Base-by-base conservation (phyloP, 2,797 vertebrate species). In the Macroramphosus scolopax region DNA sequence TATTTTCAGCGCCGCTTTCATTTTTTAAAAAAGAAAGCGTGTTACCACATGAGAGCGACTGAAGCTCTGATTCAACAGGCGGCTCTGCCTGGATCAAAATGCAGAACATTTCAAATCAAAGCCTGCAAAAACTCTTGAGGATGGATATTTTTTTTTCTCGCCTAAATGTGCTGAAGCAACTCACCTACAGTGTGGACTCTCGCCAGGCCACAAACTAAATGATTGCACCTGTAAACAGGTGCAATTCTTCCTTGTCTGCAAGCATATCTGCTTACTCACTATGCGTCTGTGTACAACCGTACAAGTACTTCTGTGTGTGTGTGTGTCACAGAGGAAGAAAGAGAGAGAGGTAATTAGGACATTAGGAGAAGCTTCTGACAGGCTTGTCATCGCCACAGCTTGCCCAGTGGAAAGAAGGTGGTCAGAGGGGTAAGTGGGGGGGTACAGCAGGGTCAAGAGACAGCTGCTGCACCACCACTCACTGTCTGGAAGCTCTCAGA, bases 311-410 rank as follows among this genome's bases (percentile, higher is more conserved):
- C 30, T 50, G 22, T 39, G 9, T 54, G 26, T 47, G 41, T 61
- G 46, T 24, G 34, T 42, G 35, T 32, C 22, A 22, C 51, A 35
- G 39, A 11, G 51, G 59, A 75, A 17, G 66, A 30, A 7, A 17
- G 8, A 32, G 30, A 7, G 58, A 62, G 78, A 36, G 72, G 79
- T 88, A 89, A 91, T 89, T 90, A 91, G 88, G 81, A 89, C 83
- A 78, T 88, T 85, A 87, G 85, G 72, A 86, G 85, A 85, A 74
- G 83, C 80, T 78, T 82, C 72, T 90, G 87, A 89, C 87, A 87
- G 87, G 72, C 85, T 82, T 88, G 87, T 89, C 89, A 88, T 85
- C 67, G 49, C 78, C 77, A 78, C 82, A 86, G 83, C 65, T 81
- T 72, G 82, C 80, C 77, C 71, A 60, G 74, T 76, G 75, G 71